phyloP scores from a whole-genome alignment of 2,113 vertebrate genomes.

The Alethe diademata region DNA sequence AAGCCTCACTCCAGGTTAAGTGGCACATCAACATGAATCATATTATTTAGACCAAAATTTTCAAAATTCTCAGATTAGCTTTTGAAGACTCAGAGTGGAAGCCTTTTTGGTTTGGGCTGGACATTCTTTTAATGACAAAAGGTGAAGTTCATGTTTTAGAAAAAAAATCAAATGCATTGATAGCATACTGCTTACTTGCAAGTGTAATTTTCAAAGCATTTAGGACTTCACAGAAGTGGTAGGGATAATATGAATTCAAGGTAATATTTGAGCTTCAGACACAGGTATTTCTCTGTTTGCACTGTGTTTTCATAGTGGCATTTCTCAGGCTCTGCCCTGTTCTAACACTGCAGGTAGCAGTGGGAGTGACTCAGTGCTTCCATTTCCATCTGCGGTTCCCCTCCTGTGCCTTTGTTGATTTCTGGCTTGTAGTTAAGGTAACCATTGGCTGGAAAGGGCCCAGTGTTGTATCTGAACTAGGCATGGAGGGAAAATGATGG shows the following conservation, averaged over 20 bases:
- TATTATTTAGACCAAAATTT: neutral
- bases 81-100: neutral
- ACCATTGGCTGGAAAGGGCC: neutral
- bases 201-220: neutral
- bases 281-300: neutral
- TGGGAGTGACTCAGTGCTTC: neutral
- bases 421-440: neutral
- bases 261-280: neutral
- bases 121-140: neutral
- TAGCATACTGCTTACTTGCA: neutral
- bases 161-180: neutral
- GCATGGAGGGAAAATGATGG: neutral
- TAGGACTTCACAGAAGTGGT: neutral
- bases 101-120: neutral
- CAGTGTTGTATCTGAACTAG: neutral
- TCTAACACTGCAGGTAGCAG: neutral
- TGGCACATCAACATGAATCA: neutral
- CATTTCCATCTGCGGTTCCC: neutral
- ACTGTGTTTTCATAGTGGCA: neutral
- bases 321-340: neutral
- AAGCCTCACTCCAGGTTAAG: neutral
- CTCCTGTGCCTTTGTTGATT: neutral
- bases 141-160: neutral
- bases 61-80: neutral
- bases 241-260: neutral